Evolutionary conservation across 2,113 vertebrate species (phyloP).

Genomic region (Jaculus jaculus): DNA sequence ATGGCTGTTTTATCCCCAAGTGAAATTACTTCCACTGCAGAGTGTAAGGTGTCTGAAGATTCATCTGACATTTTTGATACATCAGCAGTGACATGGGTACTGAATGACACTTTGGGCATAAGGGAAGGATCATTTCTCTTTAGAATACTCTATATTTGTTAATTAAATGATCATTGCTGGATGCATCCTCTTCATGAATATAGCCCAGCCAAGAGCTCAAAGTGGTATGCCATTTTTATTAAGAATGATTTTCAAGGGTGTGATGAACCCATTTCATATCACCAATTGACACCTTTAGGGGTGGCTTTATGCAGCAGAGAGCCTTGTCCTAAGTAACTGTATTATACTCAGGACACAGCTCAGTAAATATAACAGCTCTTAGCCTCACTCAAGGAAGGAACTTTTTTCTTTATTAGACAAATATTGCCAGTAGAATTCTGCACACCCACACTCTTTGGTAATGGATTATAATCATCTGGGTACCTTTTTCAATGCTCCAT

Average conservation of each 20-base stretch:
- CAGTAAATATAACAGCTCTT: neutral
- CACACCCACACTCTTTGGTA: neutral
- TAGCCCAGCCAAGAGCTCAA: neutral
- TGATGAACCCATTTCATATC: neutral
- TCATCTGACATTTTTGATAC: conserved; percentile 54
- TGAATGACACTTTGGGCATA: conserved; percentile 47
- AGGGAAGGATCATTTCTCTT: conserved; percentile 61
- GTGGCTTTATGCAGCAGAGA: neutral
- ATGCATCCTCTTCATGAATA: conserved; percentile 54
- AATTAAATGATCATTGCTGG: conserved; percentile 48
- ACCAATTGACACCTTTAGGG: conserved; percentile 26
- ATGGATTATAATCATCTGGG: neutral
- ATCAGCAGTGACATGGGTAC: conserved; percentile 36
- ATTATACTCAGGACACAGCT: neutral
- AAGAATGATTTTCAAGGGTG: conserved; percentile 48
- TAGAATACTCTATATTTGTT: conserved; percentile 67
- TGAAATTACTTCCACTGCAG: conserved; percentile 65
- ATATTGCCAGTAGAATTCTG: conserved; percentile 6
- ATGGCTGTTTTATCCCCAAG: conserved; percentile 53
- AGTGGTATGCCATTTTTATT: conserved; percentile 6
- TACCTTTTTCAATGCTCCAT: neutral
- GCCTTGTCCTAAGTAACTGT: conserved; percentile 2
- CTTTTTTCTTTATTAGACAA: neutral
- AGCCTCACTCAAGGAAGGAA: neutral
- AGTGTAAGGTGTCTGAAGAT: conserved; percentile 54